A percentile compares a stretch with the other conserved stretches of the same genome.
phyloP scores from a whole-genome alignment of 2,113 vertebrate genomes.

The Buteo buteo region DNA sequence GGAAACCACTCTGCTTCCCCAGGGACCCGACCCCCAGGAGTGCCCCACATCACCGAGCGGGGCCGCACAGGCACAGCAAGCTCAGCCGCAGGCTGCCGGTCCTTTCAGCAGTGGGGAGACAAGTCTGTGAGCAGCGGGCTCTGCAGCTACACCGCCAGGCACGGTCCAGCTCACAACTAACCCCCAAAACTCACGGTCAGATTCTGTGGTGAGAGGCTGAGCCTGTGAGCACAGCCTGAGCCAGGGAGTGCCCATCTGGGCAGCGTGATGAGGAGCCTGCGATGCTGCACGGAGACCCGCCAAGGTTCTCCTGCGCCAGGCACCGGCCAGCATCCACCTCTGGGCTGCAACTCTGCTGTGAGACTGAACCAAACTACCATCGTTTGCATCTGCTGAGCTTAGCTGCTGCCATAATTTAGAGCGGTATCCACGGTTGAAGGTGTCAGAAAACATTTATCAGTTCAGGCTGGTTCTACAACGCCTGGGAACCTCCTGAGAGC shows the following conservation, averaged over 20 bases:
- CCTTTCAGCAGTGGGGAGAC: neutral
- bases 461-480: neutral
- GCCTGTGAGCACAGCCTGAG: neutral
- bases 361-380: neutral
- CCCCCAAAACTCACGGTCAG: accelerated
- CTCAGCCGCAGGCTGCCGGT: neutral
- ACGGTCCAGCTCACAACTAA: neutral
- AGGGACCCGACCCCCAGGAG: neutral
- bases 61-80: neutral
- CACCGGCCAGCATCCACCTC: neutral
- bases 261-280: neutral
- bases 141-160: neutral
- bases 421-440: neutral
- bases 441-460: neutral
- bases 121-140: neutral
- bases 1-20: neutral
- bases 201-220: neutral
- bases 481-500: neutral
- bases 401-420: neutral
- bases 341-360: neutral
- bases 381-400: neutral
- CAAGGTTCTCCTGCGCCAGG: neutral
- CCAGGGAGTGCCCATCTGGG: neutral
- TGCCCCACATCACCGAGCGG: accelerated
- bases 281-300: neutral